These are phyloP conservation scores for Pipa parva DNA, from an alignment of 2,113 vertebrate genomes.

Conservation along the genomic window DNA sequence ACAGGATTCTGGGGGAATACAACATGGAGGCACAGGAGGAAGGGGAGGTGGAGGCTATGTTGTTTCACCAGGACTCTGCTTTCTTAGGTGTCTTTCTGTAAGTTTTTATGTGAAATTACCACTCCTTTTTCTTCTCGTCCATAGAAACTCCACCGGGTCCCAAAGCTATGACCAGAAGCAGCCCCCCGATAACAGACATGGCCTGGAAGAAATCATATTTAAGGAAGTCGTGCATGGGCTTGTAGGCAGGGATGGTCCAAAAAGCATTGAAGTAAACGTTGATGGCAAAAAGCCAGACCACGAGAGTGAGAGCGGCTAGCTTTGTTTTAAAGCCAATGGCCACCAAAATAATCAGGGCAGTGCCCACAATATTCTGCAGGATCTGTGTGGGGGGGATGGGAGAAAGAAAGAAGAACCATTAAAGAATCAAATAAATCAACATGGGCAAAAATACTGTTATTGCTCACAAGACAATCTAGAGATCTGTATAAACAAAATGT, in stretches of 20 bases:
- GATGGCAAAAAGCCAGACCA: slow-evolving; percentile 91
- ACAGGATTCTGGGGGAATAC: not conserved
- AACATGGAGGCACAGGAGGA: slow-evolving; percentile 13
- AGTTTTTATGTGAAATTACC: slow-evolving; percentile 60
- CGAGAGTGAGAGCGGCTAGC: slow-evolving; percentile 89
- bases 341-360: slow-evolving; percentile 89
- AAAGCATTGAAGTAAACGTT: slow-evolving; percentile 98
- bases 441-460: too few species aligned
- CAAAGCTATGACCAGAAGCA: slow-evolving; percentile 93
- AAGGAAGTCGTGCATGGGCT: slow-evolving; percentile 98
- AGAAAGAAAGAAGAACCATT: too few species aligned
- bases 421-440: too few species aligned
- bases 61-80: slow-evolving; percentile 36
- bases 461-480: too few species aligned
- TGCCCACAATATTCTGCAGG: slow-evolving; percentile 95
- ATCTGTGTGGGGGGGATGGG: slow-evolving; percentile 64
- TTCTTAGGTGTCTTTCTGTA: not conserved
- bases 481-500: too few species aligned
- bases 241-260: slow-evolving; percentile 91
- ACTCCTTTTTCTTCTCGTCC: slow-evolving; percentile 99
- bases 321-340: slow-evolving; percentile 97
- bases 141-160: slow-evolving; percentile 95
- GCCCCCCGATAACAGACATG: slow-evolving; percentile 92
- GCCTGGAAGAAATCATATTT: slow-evolving; percentile 99
- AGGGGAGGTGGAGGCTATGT: slow-evolving; percentile 47